These are phyloP conservation scores for Cydia strobilella DNA, from an alignment of 1,140 invertebrate genomes.

Conservation along the genomic window DNA sequence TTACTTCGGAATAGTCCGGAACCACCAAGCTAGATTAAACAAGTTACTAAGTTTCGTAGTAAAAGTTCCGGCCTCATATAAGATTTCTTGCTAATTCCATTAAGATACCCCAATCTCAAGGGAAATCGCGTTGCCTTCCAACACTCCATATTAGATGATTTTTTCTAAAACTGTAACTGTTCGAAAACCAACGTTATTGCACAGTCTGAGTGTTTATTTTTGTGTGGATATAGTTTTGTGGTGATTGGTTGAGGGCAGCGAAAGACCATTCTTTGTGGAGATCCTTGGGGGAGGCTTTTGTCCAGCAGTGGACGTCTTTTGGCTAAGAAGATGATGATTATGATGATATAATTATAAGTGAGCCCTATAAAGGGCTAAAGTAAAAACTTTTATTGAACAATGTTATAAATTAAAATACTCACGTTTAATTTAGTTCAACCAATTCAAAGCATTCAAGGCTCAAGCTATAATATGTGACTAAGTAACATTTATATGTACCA, in stretches of 20 bases:
- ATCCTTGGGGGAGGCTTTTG: too few relatives aligned
- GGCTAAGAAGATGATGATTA: too few relatives aligned
- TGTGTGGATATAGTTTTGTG: background rate
- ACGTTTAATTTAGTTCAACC: too few relatives aligned
- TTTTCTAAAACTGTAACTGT: background rate
- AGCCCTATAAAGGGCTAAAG: too few relatives aligned
- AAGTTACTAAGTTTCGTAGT: background rate
- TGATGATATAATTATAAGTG: too few relatives aligned
- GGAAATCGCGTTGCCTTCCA: background rate
- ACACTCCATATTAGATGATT: background rate
- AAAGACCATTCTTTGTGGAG: too few relatives aligned
- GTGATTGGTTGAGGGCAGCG: too few relatives aligned
- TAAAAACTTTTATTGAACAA: too few relatives aligned
- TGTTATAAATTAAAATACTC: too few relatives aligned
- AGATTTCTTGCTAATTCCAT: conserved; percentile 3
- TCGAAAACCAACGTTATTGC: background rate
- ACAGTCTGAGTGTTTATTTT: background rate
- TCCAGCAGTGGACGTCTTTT: too few relatives aligned
- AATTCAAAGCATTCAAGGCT: background rate
- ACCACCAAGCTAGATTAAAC: background rate
- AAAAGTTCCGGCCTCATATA: background rate
- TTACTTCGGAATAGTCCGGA: too few relatives aligned
- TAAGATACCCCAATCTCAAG: background rate
- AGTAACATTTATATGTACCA: background rate
- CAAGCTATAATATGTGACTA: background rate